Conservation (phyloP, 2,888 invertebrate species). For the Proisotoma minuta region DNA sequence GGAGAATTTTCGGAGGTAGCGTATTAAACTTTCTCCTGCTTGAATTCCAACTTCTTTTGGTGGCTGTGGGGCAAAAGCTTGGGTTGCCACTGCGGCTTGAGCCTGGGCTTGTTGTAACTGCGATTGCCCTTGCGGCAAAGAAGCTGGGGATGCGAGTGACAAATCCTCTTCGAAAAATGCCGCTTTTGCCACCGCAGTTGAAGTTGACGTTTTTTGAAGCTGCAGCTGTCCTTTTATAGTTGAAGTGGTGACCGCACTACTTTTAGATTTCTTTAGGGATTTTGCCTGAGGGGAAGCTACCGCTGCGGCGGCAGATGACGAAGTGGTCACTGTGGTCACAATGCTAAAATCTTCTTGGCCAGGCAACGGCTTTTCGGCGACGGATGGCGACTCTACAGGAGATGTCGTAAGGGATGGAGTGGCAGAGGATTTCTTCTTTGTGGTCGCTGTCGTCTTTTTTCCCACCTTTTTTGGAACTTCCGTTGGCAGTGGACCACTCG, state of each 20-base stretch:
- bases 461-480: neutral
- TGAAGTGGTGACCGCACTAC: too few relatives aligned
- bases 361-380: too few relatives aligned
- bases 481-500: neutral
- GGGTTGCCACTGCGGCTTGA: too few relatives aligned
- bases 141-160: neutral
- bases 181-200: too few relatives aligned
- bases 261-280: too few relatives aligned
- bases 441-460: neutral
- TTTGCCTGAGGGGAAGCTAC: too few relatives aligned
- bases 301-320: too few relatives aligned
- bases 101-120: neutral
- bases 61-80: neutral
- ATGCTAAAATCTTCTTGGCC: too few relatives aligned
- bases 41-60: slow-evolving; percentile 35
- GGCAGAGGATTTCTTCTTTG: neutral
- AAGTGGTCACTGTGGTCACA: too few relatives aligned
- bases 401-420: neutral
- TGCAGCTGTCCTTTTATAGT: neutral
- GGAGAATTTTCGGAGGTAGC: slow-evolving; percentile 43
- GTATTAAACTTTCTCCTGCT: slow-evolving; percentile 42
- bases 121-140: neutral
- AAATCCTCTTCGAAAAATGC: neutral
- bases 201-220: neutral
- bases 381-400: neutral